Percentiles rank a stretch among this genome's conserved stretches.
phyloP scores from a whole-genome alignment of 2,888 invertebrate genomes.

The Portevinia maculata region DNA sequence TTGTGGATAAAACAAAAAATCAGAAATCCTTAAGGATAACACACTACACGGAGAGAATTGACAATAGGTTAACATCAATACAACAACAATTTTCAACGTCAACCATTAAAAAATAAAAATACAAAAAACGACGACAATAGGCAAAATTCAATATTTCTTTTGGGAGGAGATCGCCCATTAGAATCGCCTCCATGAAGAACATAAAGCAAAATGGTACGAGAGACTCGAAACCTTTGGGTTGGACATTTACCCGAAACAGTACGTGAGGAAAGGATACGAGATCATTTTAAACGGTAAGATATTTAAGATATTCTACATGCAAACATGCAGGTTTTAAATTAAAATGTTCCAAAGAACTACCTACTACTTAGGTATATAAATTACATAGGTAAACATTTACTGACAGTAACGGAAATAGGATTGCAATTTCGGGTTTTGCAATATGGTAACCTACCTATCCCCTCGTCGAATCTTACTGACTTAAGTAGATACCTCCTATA shows the following conservation, averaged over 20 bases:
- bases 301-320: no score
- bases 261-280: conserved; percentile 98
- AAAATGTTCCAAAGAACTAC: no score
- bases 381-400: no score
- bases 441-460: no score
- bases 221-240: conserved; percentile 99
- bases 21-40: conserved; percentile 50
- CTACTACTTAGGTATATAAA: no score
- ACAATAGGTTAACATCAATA: conserved; percentile 52
- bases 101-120: conserved; percentile 11
- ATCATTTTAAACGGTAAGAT: conserved; percentile 97
- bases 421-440: no score
- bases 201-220: conserved; percentile 99
- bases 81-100: conserved; percentile 8
- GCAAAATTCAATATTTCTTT: conserved; percentile 68
- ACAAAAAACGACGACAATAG: conserved; percentile 26
- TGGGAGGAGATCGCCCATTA: conserved; percentile 79
- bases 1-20: conserved; percentile 38
- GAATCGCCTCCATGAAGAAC: conserved; percentile 89
- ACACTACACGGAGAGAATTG: conserved; percentile 46
- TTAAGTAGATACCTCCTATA: no score
- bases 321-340: no score
- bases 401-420: no score
- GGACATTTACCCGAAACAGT: conserved; percentile 99
- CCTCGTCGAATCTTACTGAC: no score